Conservation (phyloP, 2,113 vertebrate species). For the Athene noctua region DNA sequence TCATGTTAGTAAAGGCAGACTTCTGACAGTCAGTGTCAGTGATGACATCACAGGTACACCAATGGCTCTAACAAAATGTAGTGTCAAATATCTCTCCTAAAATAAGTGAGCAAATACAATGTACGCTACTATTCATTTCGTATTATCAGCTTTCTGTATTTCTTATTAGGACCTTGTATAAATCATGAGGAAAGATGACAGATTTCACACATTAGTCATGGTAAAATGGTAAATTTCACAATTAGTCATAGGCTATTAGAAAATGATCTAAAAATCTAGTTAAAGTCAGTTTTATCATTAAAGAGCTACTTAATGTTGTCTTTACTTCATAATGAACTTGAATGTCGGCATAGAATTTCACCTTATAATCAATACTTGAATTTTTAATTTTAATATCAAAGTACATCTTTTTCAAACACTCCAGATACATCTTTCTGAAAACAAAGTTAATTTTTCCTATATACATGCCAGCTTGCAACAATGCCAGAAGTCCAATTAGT, state of each 20-base stretch:
- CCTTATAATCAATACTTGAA: not conserved
- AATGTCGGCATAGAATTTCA: not conserved
- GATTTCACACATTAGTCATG: slow-evolving; percentile 51
- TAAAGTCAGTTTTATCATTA: not conserved
- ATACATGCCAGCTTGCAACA: not conserved
- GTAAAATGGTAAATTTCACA: slow-evolving; percentile 43
- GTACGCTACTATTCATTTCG: not conserved
- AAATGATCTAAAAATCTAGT: slow-evolving; percentile 19
- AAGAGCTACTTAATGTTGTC: not conserved
- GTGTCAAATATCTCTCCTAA: not conserved
- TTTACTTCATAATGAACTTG: not conserved
- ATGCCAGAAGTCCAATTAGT: not conserved
- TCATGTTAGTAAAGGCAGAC: not conserved
- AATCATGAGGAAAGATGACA: slow-evolving; percentile 23
- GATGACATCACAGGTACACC: not conserved
- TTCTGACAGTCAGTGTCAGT: not conserved
- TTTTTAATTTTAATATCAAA: not conserved
- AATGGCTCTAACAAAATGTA: not conserved
- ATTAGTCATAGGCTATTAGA: slow-evolving; percentile 42
- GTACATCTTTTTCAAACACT: not conserved
- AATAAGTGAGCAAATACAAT: not conserved
- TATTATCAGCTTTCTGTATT: not conserved
- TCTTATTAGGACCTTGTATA: not conserved
- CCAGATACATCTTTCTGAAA: not conserved
- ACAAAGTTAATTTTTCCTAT: not conserved